Percentiles rank a stretch among this genome's conserved stretches.
Evolutionary conservation across 2,888 invertebrate genomes (phyloP).

Genomic region (Nephrocerus scutellatus): DNA sequence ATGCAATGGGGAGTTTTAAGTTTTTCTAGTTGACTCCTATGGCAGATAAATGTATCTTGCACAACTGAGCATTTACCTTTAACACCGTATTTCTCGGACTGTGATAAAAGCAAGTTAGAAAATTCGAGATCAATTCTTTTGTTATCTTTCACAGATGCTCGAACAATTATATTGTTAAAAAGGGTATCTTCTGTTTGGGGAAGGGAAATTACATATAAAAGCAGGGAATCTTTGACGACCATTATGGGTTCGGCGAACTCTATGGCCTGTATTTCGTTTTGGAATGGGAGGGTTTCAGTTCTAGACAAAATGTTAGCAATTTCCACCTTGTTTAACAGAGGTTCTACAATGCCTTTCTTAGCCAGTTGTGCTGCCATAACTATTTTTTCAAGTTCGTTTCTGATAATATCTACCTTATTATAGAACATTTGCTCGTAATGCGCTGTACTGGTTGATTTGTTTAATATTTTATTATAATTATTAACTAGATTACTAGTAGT

Average conservation of each 20-base stretch:
- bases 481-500: conserved; percentile 4
- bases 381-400: conserved; percentile 8
- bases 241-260: conserved; percentile 22
- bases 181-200: conserved; percentile 16
- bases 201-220: conserved; percentile 19
- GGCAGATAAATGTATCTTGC: conserved; percentile 8
- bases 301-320: conserved; percentile 19
- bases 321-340: conserved; percentile 19
- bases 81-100: conserved; percentile 12
- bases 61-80: conserved; percentile 7
- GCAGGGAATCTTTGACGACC: conserved; percentile 16
- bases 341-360: conserved; percentile 20
- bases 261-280: conserved; percentile 21
- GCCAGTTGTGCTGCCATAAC: conserved; percentile 13
- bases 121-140: conserved; percentile 14
- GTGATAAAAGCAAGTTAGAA: conserved; percentile 15
- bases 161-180: conserved; percentile 18
- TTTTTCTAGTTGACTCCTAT: conserved; percentile 3
- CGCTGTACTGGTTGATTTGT: neutral
- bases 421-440: conserved; percentile 3
- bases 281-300: conserved; percentile 21
- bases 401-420: conserved; percentile 5
- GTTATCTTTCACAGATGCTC: conserved; percentile 15
- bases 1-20: too few species aligned
- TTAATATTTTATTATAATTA: conserved; percentile 9